These are phyloP conservation scores for Echinops telfairi DNA, from an alignment of 2,113 vertebrate genomes.

Conservation along the genomic window DNA sequence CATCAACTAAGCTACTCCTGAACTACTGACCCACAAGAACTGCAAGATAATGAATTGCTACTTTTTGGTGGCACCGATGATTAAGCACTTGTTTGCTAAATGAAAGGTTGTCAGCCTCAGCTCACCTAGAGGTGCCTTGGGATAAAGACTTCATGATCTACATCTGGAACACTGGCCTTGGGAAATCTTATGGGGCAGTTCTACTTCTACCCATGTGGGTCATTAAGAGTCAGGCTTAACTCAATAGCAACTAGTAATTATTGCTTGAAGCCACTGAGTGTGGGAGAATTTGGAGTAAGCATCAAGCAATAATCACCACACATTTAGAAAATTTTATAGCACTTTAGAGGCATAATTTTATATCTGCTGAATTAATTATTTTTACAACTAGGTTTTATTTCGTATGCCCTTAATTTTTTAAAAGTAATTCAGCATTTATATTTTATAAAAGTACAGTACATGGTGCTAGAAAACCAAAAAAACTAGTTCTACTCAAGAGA, in stretches of 20 bases:
- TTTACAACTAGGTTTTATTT: constrained; percentile 42
- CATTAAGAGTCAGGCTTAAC: not conserved
- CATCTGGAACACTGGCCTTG: not conserved
- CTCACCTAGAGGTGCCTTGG: not conserved
- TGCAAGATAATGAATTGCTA: not conserved
- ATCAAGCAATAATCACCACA: constrained; percentile 46
- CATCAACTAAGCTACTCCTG: not conserved
- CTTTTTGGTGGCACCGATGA: not conserved
- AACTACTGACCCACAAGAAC: not conserved
- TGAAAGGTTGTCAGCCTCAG: not conserved
- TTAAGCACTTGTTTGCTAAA: not conserved
- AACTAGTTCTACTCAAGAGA: not conserved
- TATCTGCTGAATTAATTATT: not conserved
- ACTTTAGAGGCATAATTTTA: constrained; percentile 29
- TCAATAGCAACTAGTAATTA: not conserved
- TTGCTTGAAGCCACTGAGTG: not conserved
- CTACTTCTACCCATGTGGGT: not conserved
- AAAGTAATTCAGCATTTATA: constrained; percentile 7
- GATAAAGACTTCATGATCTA: not conserved
- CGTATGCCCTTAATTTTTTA: constrained; percentile 20
- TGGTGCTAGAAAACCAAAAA: not conserved
- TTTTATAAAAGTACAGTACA: constrained; percentile 4
- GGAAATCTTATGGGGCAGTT: not conserved
- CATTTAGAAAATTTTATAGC: constrained; percentile 24
- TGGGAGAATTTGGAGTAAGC: not conserved